Evolutionary conservation across 2,113 vertebrate species (phyloP).

Genomic region (Thamnophis sirtalis): DNA sequence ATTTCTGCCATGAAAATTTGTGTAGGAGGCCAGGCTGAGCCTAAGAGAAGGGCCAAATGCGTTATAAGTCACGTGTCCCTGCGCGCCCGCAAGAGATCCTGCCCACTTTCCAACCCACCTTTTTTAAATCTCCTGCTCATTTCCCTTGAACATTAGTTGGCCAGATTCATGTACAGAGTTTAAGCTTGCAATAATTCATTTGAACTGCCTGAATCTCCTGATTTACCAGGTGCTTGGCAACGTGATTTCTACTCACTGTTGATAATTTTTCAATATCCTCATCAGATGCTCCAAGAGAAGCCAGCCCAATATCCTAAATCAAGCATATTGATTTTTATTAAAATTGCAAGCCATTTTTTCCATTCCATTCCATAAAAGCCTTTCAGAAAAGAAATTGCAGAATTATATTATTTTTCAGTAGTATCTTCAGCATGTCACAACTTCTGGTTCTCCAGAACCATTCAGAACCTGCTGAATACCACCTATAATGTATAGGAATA

Average conservation of each 20-base stretch:
- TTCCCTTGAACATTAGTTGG: not conserved
- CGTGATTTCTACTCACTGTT: conserved; percentile 65
- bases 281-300: conserved; percentile 82
- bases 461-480: no score
- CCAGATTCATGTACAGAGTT: not conserved
- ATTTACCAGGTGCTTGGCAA: not conserved
- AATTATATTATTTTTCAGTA: not conserved
- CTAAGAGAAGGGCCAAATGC: not conserved
- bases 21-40: not conserved
- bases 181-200: not conserved
- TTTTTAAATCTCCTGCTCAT: not conserved
- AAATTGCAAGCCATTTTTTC: not conserved
- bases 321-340: conserved; percentile 20
- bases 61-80: not conserved
- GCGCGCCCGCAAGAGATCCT: not conserved
- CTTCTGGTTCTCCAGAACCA: not conserved
- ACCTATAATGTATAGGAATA: no score
- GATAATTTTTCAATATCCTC: conserved; percentile 85
- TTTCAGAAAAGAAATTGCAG: not conserved
- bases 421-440: not conserved
- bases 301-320: conserved; percentile 79
- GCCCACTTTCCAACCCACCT: not conserved
- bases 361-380: not conserved
- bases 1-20: conserved; percentile 13
- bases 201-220: not conserved